A percentile compares a stretch with the other conserved stretches of the same genome.
These are phyloP conservation scores for Caenorhabditis sulstoni DNA, from an alignment of 2,888 invertebrate species.

Conservation along the genomic window DNA sequence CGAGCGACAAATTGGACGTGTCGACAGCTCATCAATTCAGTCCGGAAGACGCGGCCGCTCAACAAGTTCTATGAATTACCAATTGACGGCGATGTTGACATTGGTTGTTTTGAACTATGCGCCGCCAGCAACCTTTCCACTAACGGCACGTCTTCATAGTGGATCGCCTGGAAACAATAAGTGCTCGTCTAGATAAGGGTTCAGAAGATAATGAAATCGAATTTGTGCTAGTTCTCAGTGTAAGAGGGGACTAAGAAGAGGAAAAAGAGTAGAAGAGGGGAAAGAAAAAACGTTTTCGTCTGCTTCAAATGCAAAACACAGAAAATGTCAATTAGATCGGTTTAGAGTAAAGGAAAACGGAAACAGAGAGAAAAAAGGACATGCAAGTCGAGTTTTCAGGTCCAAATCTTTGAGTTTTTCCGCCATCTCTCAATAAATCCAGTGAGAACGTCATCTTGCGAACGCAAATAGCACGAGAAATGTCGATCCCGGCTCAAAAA, in stretches of 20 bases:
- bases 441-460: too few relatives aligned
- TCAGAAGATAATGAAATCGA: constrained; percentile 14
- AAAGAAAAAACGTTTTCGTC: constrained; percentile 27
- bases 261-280: constrained; percentile 3
- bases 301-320: constrained; percentile 13
- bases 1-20: constrained; percentile 30
- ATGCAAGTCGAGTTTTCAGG: not conserved
- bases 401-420: not conserved
- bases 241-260: too few relatives aligned
- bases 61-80: constrained; percentile 58
- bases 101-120: constrained; percentile 75
- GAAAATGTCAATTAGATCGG: constrained; percentile 46
- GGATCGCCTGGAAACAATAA: constrained; percentile 74
- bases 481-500: not conserved
- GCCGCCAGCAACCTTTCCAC: constrained; percentile 77
- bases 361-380: constrained; percentile 1
- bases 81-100: constrained; percentile 78
- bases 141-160: constrained; percentile 76
- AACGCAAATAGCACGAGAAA: not conserved
- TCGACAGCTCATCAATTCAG: constrained; percentile 50
- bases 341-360: constrained; percentile 8
- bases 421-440: too few relatives aligned
- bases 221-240: not conserved
- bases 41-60: too few relatives aligned
- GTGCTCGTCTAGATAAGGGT: not conserved